Evolutionary conservation across 2,797 vertebrate genomes (phyloP), one percentile per base, ranked within the genome.

Genomic region (Acrossocheilus fasciatus): DNA sequence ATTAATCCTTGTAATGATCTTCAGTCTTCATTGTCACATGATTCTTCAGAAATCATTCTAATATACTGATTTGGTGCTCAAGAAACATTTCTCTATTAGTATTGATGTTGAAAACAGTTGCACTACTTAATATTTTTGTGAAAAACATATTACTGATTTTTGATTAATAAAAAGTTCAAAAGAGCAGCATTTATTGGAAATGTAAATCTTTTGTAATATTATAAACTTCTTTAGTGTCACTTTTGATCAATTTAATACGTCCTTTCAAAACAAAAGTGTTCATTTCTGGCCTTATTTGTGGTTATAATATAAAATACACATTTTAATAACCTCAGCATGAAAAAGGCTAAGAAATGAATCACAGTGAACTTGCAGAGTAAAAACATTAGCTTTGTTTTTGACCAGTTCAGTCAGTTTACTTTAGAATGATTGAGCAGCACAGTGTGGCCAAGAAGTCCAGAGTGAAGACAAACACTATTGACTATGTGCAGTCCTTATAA

Each of bases 401-500:
- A 50, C 30, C 59, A 52, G 50, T 50, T 77, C 59, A 66, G 3
- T 17, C 59, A 68, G 73, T 84, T 77, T 84, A 26, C 82, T 76
- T 77, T 85, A 72, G 64, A 79, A 79, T 36, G 64, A 57, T 18
- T 91, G 89, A 84, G 87, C 83, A 89, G 92, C 86, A 90, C 91
- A 91, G 68, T 1, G 41, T 86, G 86, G 89, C 84, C 84, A 90
- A 88, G 91, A 91, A 91, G 89, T 84, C 82, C 88, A 88, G 92
- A 92, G 30, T 90, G 91, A 92, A 91, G 91, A 90, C 87, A 87
- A 91, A 90, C 91, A 92, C 94, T 91, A 87, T 90, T 92, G 93
- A 94, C 92, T 93, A 92, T 91, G 95, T 96, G 92, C 94, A 92
- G 94, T 96, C 97, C 97, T 96, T 98, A 98, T 96, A 98, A 96